Evolutionary conservation across 35 echinoderm and acorn worm genomes (phyloP), one percentile per base, ranked within the genome.

Genomic region (Hemicentrotus pulcherrimus): DNA sequence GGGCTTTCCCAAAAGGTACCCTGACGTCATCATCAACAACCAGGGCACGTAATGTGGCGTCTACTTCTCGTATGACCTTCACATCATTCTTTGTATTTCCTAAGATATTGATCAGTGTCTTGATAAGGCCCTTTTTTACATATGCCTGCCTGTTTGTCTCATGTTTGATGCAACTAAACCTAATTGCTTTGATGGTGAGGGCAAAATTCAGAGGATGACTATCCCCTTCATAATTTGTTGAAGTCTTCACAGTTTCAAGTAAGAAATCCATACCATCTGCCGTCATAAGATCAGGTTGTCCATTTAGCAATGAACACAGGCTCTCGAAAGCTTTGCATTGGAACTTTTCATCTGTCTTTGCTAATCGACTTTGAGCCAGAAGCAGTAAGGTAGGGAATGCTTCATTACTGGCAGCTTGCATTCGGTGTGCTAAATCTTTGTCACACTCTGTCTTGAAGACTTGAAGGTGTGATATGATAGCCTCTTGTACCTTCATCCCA

Each of bases 1-100:
- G 98, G 94, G 97, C 97, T 86, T 99, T 97, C n/a, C 98, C 98
- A 94, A 97, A 99, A 15, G 98, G 94, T 33, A 97, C 97, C 41
- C 97, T 88, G 85, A 99, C 94, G 88, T 99, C 98, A 95, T 99
- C 98, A 95, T 99, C 98, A 9, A 95, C 92, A 0, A 96, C 96
- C 24, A 99, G 95, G 16, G 87, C 94, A 22, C 96, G 28, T 31
- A 99, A 92, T 1, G 97, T 94, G 18, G 95, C 91, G 86, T 97
- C 96, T 0, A 91, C 94, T 94, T 98, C 98, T 71, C 88, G 95
- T 24, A 97, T 92, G 0, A 97, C 88, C 31, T 47, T 30, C 33
- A 70, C 50, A 10, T 70, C 46, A 24, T 86, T 11, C 88, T 96
- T 95, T 18, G 96, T 24, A 0, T 96, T 91, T 92, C 94, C 47